Evolutionary conservation across 2,888 invertebrate genomes (phyloP).

Genomic region (Tetragonula carbonaria): DNA sequence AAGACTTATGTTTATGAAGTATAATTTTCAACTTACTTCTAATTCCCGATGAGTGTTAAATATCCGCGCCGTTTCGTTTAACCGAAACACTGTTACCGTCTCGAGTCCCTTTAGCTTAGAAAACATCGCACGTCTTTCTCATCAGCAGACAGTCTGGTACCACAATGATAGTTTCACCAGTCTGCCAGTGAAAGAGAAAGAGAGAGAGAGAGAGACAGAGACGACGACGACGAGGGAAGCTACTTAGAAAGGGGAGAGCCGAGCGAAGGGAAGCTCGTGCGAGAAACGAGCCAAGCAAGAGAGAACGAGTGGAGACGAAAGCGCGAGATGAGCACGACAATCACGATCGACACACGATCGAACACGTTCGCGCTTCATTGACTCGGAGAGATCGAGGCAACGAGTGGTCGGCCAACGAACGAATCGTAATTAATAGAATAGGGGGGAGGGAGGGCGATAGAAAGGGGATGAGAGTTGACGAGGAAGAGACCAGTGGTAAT

Average conservation of each 20-base stretch:
- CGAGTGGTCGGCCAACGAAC: slow-evolving; percentile 6
- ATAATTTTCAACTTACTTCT: background rate
- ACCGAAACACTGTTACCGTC: slow-evolving; percentile 34
- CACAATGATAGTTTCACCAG: slow-evolving; percentile 29
- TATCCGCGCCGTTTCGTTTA: slow-evolving; percentile 22
- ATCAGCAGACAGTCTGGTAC: slow-evolving; percentile 67
- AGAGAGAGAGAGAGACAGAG: background rate
- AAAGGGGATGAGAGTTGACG: slow-evolving; percentile 55
- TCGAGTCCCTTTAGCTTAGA: slow-evolving; percentile 4
- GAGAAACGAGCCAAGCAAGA: slow-evolving; percentile 21
- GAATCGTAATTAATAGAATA: slow-evolving; percentile 73
- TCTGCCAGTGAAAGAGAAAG: background rate
- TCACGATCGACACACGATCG: slow-evolving; percentile 67
- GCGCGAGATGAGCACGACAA: slow-evolving; percentile 52
- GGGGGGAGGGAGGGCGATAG: slow-evolving; percentile 19
- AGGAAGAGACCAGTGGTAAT: slow-evolving; percentile 61
- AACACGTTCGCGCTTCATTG: slow-evolving; percentile 20
- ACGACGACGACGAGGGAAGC: slow-evolving; percentile 8
- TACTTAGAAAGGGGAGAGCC: slow-evolving; percentile 21
- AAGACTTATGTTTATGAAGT: background rate
- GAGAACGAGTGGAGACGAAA: slow-evolving; percentile 27
- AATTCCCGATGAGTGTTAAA: slow-evolving; percentile 37
- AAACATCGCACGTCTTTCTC: slow-evolving; percentile 67
- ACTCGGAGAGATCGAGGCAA: slow-evolving; percentile 4
- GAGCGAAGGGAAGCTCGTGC: slow-evolving; percentile 5